Evolutionary conservation across 2,113 vertebrate species (phyloP).

Genomic region (Leucoraja erinaceus): DNA sequence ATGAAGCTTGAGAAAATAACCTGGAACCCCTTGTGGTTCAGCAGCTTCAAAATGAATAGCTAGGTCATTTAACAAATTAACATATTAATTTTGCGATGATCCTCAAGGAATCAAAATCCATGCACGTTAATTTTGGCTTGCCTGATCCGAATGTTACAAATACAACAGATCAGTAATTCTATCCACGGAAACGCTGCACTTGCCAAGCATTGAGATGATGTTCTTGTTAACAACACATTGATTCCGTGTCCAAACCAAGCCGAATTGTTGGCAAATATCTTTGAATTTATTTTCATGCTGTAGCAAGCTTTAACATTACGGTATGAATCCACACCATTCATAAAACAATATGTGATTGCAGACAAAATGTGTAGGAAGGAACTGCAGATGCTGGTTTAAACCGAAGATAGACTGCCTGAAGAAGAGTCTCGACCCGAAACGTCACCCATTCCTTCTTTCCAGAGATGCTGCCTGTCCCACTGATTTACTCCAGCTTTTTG

Average conservation of each 20-base stretch:
- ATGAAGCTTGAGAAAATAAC: not conserved
- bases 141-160: not conserved
- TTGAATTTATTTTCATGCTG: not conserved
- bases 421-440: too few species aligned
- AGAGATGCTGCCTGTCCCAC: too few species aligned
- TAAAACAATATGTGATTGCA: not conserved
- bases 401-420: too few species aligned
- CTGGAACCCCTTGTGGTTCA: not conserved
- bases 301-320: not conserved
- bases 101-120: not conserved
- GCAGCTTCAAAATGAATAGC: slow-evolving; percentile 1
- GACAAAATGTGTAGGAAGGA: not conserved
- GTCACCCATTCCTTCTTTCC: too few species aligned
- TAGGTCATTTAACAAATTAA: slow-evolving; percentile 15
- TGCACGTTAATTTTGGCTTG: slow-evolving; percentile 6
- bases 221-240: not conserved
- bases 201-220: not conserved
- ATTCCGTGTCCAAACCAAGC: not conserved
- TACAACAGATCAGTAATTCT: not conserved
- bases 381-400: too few species aligned
- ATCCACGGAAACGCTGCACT: not conserved
- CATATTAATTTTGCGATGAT: slow-evolving; percentile 18
- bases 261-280: not conserved
- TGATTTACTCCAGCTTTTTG: too few species aligned
- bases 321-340: not conserved